Percentiles rank a stretch among this genome's conserved stretches.
These are phyloP conservation scores for Ecdyonurus torrentis DNA, from an alignment of 2,888 invertebrate genomes.

Conservation along the genomic window DNA sequence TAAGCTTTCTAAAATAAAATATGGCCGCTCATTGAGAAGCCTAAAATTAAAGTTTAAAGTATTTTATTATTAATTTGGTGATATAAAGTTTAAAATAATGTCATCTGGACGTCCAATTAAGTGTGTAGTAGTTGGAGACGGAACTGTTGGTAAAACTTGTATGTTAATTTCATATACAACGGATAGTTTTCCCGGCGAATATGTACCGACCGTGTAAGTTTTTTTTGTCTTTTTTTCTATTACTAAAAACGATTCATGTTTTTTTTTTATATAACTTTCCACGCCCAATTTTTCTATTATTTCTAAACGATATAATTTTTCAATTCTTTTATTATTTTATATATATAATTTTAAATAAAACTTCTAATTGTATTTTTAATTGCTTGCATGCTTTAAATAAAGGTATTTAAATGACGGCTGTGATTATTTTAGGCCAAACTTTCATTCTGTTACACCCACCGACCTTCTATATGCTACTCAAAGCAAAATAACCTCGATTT, in stretches of 20 bases:
- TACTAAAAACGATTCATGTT: no score
- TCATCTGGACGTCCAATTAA: constrained; percentile 86
- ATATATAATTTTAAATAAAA: no score
- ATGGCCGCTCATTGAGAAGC: not conserved
- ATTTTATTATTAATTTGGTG: not conserved
- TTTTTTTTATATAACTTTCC: no score
- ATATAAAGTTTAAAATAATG: constrained; percentile 33
- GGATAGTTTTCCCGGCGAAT: constrained; percentile 86
- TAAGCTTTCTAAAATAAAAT: not conserved
- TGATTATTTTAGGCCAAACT: no score
- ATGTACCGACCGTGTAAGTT: constrained; percentile 87
- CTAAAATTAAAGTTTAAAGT: not conserved
- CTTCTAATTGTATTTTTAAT: no score
- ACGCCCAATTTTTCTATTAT: not conserved
- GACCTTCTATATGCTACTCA: no score
- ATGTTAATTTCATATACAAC: constrained; percentile 88
- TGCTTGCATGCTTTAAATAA: no score
- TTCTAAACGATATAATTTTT: no score
- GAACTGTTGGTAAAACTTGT: constrained; percentile 87
- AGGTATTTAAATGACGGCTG: no score
- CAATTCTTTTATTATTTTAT: no score
- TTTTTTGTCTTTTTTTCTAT: constrained; percentile 5
- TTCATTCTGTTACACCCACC: no score
- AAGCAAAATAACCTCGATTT: no score
- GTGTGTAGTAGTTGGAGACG: constrained; percentile 85